phyloP scores from a whole-genome alignment of 2,888 invertebrate species.

The Chalcosyrphus nemorum region DNA sequence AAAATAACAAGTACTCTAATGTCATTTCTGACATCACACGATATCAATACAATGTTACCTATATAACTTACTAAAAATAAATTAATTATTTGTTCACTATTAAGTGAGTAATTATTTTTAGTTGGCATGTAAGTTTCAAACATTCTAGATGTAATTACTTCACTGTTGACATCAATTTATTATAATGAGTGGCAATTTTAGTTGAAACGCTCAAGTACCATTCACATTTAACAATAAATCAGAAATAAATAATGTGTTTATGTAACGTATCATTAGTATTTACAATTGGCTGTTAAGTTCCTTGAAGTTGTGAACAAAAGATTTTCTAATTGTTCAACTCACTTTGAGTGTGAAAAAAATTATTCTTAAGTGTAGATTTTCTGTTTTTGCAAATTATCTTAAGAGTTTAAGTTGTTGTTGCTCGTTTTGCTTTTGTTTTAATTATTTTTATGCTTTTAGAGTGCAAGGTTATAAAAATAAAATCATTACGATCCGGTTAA shows the following conservation, averaged over 20 bases:
- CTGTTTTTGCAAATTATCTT: background rate
- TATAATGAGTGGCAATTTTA: slow-evolving; percentile 15
- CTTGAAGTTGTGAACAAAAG: background rate
- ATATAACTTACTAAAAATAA: background rate
- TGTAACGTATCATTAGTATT: background rate
- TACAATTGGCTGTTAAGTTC: background rate
- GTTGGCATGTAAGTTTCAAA: background rate
- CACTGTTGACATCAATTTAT: slow-evolving; percentile 15
- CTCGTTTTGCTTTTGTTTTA: background rate
- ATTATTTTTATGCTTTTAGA: too few species aligned
- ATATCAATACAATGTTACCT: too few species aligned
- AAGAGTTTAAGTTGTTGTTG: too few species aligned
- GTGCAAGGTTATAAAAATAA: background rate
- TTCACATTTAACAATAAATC: background rate
- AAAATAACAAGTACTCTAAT: background rate
- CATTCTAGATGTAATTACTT: background rate
- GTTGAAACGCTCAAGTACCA: background rate
- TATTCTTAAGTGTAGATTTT: background rate
- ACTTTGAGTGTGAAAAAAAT: background rate
- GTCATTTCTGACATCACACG: too few species aligned
- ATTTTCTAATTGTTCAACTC: too few species aligned
- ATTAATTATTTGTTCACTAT: background rate
- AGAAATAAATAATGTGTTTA: background rate
- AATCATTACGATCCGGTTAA: background rate
- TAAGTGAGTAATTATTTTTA: slow-evolving; percentile 5